Conservation (phyloP, 2,113 vertebrate species). For the Leuciscus idus region DNA sequence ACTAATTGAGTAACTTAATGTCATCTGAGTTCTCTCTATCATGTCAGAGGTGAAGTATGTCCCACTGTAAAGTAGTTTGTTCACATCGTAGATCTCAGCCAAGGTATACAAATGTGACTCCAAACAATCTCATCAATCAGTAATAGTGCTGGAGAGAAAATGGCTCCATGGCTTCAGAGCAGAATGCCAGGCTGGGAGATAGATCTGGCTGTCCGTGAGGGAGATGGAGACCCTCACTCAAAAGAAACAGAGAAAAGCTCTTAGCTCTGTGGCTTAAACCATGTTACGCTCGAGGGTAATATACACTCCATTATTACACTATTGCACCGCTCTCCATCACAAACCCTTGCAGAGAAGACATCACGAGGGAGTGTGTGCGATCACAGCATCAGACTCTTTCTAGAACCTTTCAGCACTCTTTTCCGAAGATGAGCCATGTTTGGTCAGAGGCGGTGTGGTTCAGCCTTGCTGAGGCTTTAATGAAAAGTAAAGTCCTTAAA, state of each 20-base stretch:
- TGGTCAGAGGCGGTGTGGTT: constrained; percentile 36
- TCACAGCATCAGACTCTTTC: background rate
- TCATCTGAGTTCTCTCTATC: background rate
- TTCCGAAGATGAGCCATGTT: background rate
- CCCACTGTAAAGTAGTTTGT: constrained; percentile 6
- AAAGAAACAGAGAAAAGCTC: constrained; percentile 54
- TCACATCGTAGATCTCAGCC: constrained; percentile 9
- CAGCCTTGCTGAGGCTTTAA: constrained; percentile 22
- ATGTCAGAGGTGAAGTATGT: background rate
- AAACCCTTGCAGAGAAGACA: constrained; percentile 38
- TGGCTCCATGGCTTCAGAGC: constrained; percentile 39
- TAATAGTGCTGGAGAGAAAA: background rate
- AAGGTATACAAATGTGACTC: constrained; percentile 19
- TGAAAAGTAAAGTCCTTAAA: constrained; percentile 47
- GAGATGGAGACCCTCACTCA: constrained; percentile 41
- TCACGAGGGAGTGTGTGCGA: constrained; percentile 39
- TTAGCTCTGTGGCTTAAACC: constrained; percentile 60
- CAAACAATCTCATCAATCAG: constrained; percentile 22
- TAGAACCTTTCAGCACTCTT: background rate
- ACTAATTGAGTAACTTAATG: background rate
- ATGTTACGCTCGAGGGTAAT: constrained; percentile 58
- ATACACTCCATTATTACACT: constrained; percentile 32
- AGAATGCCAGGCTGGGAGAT: constrained; percentile 34
- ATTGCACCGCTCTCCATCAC: constrained; percentile 22
- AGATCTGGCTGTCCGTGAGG: constrained; percentile 37